phyloP scores from a whole-genome alignment of 2,888 invertebrate species.

The Clusia tigrina region DNA sequence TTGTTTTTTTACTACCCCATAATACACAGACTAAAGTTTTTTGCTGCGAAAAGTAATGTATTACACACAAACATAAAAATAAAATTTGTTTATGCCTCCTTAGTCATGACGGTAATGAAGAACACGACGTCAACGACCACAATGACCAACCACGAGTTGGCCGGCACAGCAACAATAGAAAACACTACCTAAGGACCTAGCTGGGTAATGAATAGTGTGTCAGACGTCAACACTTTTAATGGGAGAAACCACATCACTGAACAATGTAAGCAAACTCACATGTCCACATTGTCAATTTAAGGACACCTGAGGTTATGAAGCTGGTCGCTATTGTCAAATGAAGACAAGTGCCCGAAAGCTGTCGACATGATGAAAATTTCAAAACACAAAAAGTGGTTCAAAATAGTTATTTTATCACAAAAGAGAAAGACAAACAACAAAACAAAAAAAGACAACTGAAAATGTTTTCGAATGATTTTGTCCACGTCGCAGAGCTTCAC shows the following conservation, averaged over 20 bases:
- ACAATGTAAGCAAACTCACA: too few relatives aligned
- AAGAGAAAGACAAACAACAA: too few relatives aligned
- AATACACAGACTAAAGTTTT: not conserved
- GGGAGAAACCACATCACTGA: not conserved
- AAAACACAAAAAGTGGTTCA: not conserved
- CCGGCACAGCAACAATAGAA: not conserved
- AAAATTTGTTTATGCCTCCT: conserved; percentile 46
- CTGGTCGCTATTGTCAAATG: not conserved
- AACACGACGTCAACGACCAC: not conserved
- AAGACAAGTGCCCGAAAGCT: not conserved
- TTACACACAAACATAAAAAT: conserved; percentile 22
- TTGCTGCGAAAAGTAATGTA: not conserved
- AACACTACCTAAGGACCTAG: not conserved
- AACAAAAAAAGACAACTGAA: not conserved
- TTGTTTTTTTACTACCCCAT: not conserved
- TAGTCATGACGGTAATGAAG: conserved; percentile 35
- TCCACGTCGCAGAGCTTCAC: too few relatives aligned
- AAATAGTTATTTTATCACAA: not conserved
- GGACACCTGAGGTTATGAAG: not conserved
- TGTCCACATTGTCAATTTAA: too few relatives aligned
- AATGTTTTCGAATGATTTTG: not conserved
- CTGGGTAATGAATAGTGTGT: not conserved
- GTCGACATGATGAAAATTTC: not conserved
- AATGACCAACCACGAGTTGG: not conserved
- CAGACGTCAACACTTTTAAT: conserved; percentile 12